These are phyloP conservation scores for Myotis vivesi DNA, from an alignment of 2,797 vertebrate species.

Conservation along the genomic window DNA sequence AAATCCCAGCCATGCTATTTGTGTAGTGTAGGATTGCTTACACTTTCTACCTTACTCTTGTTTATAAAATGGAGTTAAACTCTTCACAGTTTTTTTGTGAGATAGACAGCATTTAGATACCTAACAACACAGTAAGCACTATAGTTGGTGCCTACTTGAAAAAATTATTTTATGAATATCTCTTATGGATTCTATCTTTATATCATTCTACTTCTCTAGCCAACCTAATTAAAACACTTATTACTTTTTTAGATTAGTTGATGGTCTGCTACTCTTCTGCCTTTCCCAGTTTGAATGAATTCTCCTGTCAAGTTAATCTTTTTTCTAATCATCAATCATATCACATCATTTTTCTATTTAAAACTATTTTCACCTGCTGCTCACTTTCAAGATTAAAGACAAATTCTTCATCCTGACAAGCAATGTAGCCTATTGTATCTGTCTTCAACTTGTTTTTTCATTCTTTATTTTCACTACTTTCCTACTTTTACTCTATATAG, in stretches of 20 bases:
- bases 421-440: neutral
- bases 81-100: neutral
- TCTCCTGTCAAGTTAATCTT: conserved; percentile 25
- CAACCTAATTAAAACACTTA: neutral
- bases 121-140: neutral
- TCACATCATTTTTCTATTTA: conserved; percentile 19
- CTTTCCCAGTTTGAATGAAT: neutral
- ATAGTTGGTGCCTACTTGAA: neutral
- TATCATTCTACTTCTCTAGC: neutral
- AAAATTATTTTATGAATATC: neutral
- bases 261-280: neutral
- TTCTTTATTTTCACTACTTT: neutral
- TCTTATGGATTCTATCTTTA: neutral
- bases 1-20: neutral
- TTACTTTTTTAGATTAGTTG: neutral
- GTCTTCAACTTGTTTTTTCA: neutral
- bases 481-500: neutral
- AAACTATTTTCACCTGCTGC: neutral
- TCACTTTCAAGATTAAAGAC: neutral
- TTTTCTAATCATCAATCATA: neutral
- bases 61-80: neutral
- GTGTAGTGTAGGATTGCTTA: neutral
- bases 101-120: neutral
- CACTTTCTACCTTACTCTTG: neutral
- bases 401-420: neutral